Conservation (phyloP, 2,113 vertebrate genomes). For the Trochalopteron elliotii region DNA sequence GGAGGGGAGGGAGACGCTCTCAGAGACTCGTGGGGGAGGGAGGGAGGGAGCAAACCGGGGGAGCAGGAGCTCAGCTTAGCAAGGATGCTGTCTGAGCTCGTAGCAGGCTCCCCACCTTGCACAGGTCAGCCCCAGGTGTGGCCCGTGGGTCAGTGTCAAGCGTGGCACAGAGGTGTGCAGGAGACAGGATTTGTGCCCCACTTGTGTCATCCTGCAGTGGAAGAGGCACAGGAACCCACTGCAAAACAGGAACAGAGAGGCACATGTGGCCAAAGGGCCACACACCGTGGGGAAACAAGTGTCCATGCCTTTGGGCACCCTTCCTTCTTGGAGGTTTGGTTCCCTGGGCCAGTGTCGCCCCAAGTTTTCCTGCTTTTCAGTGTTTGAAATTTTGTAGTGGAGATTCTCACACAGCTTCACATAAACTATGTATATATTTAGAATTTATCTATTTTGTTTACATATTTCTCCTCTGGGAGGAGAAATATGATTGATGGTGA, state of each 20-base stretch:
- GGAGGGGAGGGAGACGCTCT: not conserved
- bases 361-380: no score
- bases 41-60: not conserved
- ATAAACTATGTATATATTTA: no score
- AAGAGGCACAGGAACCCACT: no score
- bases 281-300: not conserved
- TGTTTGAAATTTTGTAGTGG: no score
- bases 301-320: not conserved
- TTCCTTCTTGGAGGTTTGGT: not conserved
- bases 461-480: no score
- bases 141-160: not conserved
- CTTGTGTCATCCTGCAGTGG: not conserved
- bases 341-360: no score
- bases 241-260: not conserved
- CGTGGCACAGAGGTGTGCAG: not conserved
- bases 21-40: not conserved
- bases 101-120: not conserved
- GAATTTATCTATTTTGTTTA: no score
- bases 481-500: no score
- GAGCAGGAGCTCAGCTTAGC: not conserved
- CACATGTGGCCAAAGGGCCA: not conserved
- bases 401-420: no score
- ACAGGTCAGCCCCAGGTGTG: not conserved
- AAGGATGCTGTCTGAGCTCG: not conserved
- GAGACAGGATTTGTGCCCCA: not conserved